Percentiles rank a stretch among this genome's conserved stretches.
These are phyloP conservation scores for Oxycera nigricornis DNA, from an alignment of 2,888 invertebrate species.

Conservation along the genomic window DNA sequence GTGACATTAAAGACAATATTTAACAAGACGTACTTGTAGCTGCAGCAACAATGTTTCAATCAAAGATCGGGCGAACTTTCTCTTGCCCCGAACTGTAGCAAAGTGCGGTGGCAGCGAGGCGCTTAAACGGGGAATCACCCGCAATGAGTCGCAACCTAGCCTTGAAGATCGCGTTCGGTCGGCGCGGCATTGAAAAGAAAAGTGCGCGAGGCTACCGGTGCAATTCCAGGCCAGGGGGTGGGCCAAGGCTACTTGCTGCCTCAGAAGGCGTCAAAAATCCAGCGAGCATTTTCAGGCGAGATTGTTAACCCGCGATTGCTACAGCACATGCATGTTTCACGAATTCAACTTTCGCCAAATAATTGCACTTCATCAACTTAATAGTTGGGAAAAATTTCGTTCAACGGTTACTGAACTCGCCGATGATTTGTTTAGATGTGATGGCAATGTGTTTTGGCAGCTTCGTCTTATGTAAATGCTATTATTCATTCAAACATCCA, in stretches of 20 bases:
- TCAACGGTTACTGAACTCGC: too few relatives aligned
- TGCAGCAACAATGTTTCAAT: background rate
- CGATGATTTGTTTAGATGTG: too few relatives aligned
- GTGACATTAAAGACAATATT: background rate
- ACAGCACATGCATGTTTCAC: too few relatives aligned
- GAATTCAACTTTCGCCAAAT: background rate
- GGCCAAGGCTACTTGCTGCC: background rate
- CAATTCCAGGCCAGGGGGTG: background rate
- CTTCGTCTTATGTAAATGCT: too few relatives aligned
- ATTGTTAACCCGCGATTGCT: background rate
- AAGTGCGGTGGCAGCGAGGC: background rate
- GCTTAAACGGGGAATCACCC: too few relatives aligned
- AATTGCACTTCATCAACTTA: background rate
- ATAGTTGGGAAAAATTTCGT: background rate
- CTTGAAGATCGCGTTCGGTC: constrained; percentile 8
- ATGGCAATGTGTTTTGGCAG: too few relatives aligned
- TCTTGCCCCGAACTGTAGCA: background rate
- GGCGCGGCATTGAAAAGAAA: background rate
- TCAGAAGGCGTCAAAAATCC: background rate
- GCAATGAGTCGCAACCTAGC: background rate
- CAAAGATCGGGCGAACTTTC: background rate
- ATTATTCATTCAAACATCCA: too few relatives aligned
- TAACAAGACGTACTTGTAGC: background rate
- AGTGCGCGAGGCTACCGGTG: background rate
- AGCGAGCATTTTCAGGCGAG: background rate